Percentiles rank a stretch among this genome's conserved stretches.
These are phyloP conservation scores for Apolygus lucorum DNA, from an alignment of 1,140 invertebrate species.

Conservation along the genomic window DNA sequence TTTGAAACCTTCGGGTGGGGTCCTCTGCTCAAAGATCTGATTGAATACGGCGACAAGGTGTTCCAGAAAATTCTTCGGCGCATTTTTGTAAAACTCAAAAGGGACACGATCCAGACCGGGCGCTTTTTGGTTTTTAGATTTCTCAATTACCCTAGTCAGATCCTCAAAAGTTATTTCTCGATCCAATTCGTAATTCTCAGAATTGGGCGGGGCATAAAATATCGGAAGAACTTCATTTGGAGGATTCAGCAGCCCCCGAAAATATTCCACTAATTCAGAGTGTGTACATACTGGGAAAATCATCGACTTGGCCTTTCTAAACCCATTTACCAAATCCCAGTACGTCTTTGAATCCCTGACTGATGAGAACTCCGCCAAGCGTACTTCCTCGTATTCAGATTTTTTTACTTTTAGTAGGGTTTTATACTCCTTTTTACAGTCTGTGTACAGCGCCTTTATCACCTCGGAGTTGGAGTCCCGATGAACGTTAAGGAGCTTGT, in stretches of 20 bases:
- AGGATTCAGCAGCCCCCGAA: slow-evolving; percentile 10
- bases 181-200: not conserved
- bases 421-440: slow-evolving; percentile 20
- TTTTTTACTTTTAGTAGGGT: not conserved
- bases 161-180: not conserved
- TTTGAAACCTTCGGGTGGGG: slow-evolving; percentile 1
- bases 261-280: not conserved
- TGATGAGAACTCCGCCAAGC: not conserved
- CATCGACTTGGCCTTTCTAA: not conserved
- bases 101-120: slow-evolving; percentile 20
- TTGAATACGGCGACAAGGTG: slow-evolving; percentile 5
- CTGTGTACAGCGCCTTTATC: not conserved
- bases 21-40: not conserved
- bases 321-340: slow-evolving; percentile 13
- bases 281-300: not conserved
- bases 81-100: slow-evolving; percentile 23
- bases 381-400: not conserved
- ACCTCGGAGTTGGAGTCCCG: not conserved
- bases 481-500: not conserved
- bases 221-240: not conserved
- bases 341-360: slow-evolving; percentile 10
- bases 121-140: slow-evolving; percentile 16
- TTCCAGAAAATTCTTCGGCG: slow-evolving; percentile 8
- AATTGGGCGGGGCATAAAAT: not conserved
- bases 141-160: not conserved